These are phyloP conservation scores for Eidolon dupreanum DNA, from an alignment of 2,797 vertebrate genomes.

Conservation along the genomic window DNA sequence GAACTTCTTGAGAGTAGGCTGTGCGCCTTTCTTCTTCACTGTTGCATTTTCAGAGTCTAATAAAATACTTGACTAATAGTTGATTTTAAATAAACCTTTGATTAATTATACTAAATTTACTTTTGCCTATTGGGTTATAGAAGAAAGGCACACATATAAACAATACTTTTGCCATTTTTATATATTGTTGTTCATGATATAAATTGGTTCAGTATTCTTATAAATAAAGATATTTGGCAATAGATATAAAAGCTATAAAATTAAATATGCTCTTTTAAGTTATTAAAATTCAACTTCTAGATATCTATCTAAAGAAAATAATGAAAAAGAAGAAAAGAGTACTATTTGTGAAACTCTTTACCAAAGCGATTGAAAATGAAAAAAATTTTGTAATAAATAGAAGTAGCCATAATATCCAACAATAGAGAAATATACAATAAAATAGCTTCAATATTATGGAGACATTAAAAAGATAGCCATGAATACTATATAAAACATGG, in stretches of 20 bases:
- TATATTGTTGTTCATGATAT: not conserved
- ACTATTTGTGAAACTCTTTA: not conserved
- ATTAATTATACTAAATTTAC: not conserved
- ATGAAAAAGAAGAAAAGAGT: not conserved
- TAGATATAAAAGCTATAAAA: not conserved
- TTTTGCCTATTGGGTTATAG: not conserved
- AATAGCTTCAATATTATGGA: not conserved
- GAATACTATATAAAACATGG: not conserved
- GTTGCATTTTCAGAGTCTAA: not conserved
- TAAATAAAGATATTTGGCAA: constrained; percentile 40
- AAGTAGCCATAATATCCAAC: not conserved
- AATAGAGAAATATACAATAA: not conserved
- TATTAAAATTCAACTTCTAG: constrained; percentile 42
- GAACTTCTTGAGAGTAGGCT: not conserved
- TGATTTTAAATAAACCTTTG: constrained; percentile 19
- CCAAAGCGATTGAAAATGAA: not conserved
- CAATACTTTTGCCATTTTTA: not conserved
- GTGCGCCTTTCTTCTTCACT: not conserved
- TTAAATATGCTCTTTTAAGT: not conserved
- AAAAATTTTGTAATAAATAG: not conserved
- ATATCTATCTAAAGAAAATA: constrained; percentile 5
- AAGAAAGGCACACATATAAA: not conserved
- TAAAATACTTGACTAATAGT: not conserved
- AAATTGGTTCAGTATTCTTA: constrained; percentile 14
- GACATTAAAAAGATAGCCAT: not conserved